Evolutionary conservation across 2,113 vertebrate species (phyloP).

Genomic region (Petrocephalus microphthalmus): DNA sequence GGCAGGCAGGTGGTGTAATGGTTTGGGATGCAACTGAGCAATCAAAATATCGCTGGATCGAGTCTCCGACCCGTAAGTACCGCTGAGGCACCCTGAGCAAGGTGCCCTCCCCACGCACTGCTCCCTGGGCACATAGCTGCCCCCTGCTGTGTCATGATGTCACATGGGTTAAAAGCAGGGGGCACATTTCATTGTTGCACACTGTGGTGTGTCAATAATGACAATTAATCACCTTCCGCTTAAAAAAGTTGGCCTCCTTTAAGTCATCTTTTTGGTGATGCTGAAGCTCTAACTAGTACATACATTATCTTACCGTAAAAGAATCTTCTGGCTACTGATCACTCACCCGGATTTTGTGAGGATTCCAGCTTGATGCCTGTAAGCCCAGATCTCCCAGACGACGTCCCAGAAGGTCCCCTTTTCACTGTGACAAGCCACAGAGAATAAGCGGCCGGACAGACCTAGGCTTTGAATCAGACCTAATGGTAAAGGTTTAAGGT

Average conservation of each 20-base stretch:
- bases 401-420: neutral
- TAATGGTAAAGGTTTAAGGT: neutral
- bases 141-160: too few species aligned
- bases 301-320: slow-evolving; percentile 36
- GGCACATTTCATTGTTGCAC: too few species aligned
- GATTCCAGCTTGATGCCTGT: slow-evolving; percentile 36
- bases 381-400: neutral
- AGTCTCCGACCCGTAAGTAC: too few species aligned
- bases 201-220: too few species aligned
- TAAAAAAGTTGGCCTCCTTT: neutral
- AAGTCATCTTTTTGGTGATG: slow-evolving; percentile 36
- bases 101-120: too few species aligned
- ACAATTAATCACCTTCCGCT: too few species aligned
- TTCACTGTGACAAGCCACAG: neutral
- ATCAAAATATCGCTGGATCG: too few species aligned
- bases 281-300: slow-evolving; percentile 21
- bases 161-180: too few species aligned
- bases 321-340: slow-evolving; percentile 34
- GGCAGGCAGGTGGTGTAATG: too few species aligned
- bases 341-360: slow-evolving; percentile 17
- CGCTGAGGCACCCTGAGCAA: too few species aligned
- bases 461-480: neutral
- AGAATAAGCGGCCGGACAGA: neutral
- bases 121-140: too few species aligned
- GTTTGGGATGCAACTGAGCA: too few species aligned